A percentile compares a stretch with the other conserved stretches of the same genome.
Evolutionary conservation across 2,888 invertebrate species (phyloP).

Genomic region (Brenthis hecate): DNA sequence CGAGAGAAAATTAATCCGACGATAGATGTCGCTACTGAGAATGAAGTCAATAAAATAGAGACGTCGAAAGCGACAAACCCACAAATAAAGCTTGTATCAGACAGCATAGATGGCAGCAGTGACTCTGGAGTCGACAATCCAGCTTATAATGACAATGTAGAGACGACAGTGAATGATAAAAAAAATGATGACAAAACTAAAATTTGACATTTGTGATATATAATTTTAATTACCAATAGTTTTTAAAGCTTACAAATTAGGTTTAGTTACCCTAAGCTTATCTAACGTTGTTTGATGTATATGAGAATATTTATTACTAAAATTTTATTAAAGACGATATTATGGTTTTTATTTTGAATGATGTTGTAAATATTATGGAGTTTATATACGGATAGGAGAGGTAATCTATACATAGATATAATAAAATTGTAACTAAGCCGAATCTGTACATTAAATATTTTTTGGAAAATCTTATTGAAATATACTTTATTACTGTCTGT

Average conservation of each 20-base stretch:
- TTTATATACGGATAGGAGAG: too few species aligned
- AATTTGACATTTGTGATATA: slow-evolving; percentile 44
- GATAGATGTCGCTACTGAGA: slow-evolving; percentile 60
- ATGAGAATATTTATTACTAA: slow-evolving; percentile 35
- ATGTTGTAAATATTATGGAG: neutral
- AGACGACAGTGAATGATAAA: slow-evolving; percentile 43
- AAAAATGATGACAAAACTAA: slow-evolving; percentile 56
- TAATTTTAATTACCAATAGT: slow-evolving; percentile 14
- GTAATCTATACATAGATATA: too few species aligned
- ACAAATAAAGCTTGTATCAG: slow-evolving; percentile 52
- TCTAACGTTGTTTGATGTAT: slow-evolving; percentile 36
- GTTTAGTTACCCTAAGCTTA: slow-evolving; percentile 34
- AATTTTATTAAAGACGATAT: neutral
- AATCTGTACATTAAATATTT: too few species aligned
- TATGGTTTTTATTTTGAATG: neutral
- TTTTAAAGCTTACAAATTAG: slow-evolving; percentile 44
- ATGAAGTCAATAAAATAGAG: slow-evolving; percentile 45
- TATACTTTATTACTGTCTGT: too few species aligned
- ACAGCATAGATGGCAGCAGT: slow-evolving; percentile 72
- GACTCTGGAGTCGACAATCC: slow-evolving; percentile 77
- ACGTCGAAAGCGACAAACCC: slow-evolving; percentile 42
- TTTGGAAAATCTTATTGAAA: too few species aligned
- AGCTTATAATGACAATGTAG: slow-evolving; percentile 64
- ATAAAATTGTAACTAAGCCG: too few species aligned
- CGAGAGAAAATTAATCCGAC: slow-evolving; percentile 51